Percentiles rank a stretch among this genome's conserved stretches.
These are phyloP conservation scores for Taphrorychus bicolor DNA, from an alignment of 2,888 invertebrate species.

Conservation along the genomic window DNA sequence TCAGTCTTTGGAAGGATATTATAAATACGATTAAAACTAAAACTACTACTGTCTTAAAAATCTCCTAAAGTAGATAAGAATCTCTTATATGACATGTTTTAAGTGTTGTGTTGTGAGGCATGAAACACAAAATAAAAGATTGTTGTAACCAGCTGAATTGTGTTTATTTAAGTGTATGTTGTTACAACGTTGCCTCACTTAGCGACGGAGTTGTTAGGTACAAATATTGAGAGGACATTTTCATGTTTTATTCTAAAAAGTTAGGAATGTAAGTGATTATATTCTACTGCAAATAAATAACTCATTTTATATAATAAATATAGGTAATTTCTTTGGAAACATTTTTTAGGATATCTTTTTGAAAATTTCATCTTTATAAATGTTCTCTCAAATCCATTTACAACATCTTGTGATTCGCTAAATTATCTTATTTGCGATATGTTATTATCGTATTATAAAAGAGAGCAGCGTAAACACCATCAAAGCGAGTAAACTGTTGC, in stretches of 20 bases:
- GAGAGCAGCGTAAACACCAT: constrained; percentile 31
- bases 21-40: constrained; percentile 14
- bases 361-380: constrained; percentile 9
- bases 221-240: constrained; percentile 8
- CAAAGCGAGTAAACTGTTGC: constrained; percentile 32
- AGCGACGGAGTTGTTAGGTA: constrained; percentile 7
- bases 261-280: not conserved
- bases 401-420: not conserved
- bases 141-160: constrained; percentile 1
- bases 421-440: constrained; percentile 1
- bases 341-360: not conserved
- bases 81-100: constrained; percentile 23
- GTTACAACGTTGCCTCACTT: constrained; percentile 14
- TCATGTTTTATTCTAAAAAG: not conserved
- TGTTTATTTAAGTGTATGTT: constrained; percentile 19
- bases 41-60: constrained; percentile 20
- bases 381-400: constrained; percentile 1
- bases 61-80: constrained; percentile 10
- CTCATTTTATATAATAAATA: not conserved
- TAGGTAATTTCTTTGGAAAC: not conserved
- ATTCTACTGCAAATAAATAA: not conserved
- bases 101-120: not conserved
- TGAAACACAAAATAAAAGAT: constrained; percentile 25
- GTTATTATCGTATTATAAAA: constrained; percentile 37
- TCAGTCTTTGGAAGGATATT: constrained; percentile 26